phyloP scores from a whole-genome alignment of 1,140 invertebrate species.

The Mamestra configurata region DNA sequence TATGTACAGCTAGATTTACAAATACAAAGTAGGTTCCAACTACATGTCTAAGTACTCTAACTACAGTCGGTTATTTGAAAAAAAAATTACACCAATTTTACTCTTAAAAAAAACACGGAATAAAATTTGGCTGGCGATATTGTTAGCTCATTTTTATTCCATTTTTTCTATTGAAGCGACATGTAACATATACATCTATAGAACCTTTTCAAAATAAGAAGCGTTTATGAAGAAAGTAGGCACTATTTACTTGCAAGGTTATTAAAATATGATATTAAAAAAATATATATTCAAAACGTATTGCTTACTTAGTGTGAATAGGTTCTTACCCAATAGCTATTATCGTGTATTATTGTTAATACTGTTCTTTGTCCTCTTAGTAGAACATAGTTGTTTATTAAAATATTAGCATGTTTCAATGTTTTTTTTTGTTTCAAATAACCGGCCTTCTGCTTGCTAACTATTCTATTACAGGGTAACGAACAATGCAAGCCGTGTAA shows the following conservation, averaged over 20 bases:
- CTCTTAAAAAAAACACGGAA: too few relatives aligned
- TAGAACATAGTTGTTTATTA: background rate
- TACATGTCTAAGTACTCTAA: background rate
- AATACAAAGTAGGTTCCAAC: background rate
- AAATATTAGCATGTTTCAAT: background rate
- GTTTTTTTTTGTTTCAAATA: slow-evolving; percentile 13
- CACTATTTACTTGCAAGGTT: too few relatives aligned
- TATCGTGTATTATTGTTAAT: background rate
- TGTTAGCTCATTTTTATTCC: too few relatives aligned
- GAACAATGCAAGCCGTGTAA: background rate
- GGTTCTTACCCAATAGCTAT: background rate
- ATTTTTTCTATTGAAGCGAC: too few relatives aligned
- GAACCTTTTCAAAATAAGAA: too few relatives aligned
- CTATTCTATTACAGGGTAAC: background rate
- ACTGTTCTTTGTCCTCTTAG: slow-evolving; percentile 16
- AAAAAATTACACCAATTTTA: too few relatives aligned
- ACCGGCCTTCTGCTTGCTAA: background rate
- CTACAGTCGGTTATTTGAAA: background rate
- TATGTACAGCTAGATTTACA: slow-evolving; percentile 26
- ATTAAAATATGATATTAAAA: too few relatives aligned
- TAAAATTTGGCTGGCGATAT: too few relatives aligned
- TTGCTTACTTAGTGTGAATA: background rate
- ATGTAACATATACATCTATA: too few relatives aligned
- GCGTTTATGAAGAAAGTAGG: too few relatives aligned
- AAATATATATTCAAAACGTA: too few relatives aligned